These are phyloP conservation scores for Ametastegia equiseti DNA, from an alignment of 2,888 invertebrate species.

Conservation along the genomic window DNA sequence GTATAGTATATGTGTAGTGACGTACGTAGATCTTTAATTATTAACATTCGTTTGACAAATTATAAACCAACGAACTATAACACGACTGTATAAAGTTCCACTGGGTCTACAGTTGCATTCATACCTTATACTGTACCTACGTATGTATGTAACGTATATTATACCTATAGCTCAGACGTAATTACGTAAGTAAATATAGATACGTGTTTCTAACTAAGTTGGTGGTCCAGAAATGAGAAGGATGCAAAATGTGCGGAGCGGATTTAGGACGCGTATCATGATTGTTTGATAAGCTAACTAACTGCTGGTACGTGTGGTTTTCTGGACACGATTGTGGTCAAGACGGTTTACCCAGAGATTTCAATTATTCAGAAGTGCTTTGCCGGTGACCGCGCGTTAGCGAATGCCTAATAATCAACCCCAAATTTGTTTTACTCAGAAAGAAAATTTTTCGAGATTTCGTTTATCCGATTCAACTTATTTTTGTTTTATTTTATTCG, in stretches of 20 bases:
- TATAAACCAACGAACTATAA: neutral
- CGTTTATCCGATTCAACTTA: too few relatives aligned
- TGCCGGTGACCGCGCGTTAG: neutral
- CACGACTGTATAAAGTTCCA: neutral
- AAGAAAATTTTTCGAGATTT: too few relatives aligned
- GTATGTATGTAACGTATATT: neutral
- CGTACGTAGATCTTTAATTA: neutral
- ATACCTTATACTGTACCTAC: neutral
- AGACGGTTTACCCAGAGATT: slow-evolving; percentile 2
- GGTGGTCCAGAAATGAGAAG: neutral
- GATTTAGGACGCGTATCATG: neutral
- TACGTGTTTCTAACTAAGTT: neutral
- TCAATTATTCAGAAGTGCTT: neutral
- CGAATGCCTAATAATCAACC: too few relatives aligned
- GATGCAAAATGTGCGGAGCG: neutral
- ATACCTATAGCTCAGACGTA: neutral
- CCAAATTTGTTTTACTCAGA: too few relatives aligned
- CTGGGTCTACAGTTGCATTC: neutral
- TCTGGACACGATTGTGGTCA: neutral
- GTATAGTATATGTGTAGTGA: too few relatives aligned
- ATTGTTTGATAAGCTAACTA: neutral
- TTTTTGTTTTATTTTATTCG: too few relatives aligned
- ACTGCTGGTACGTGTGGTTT: neutral
- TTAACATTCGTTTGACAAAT: neutral
- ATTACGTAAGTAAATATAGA: neutral